Percentiles rank a stretch among this genome's conserved stretches.
Evolutionary conservation across 37 sponge, comb jelly and placozoan genomes (phyloP).

Genomic region (Beroe forskalii): DNA sequence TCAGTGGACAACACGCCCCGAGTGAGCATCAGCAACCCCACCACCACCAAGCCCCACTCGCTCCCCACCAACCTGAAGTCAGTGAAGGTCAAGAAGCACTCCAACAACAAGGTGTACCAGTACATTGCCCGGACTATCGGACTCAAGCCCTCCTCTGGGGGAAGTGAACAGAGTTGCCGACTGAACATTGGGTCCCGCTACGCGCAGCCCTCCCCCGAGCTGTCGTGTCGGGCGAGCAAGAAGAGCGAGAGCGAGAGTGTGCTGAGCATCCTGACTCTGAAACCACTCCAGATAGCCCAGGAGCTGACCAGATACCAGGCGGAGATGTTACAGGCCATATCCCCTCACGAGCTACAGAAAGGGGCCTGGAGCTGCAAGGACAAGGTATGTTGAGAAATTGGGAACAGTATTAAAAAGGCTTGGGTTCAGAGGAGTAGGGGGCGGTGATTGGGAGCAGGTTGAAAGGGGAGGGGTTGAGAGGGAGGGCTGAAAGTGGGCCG

Average conservation of each 20-base stretch:
- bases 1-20: background rate
- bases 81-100: background rate
- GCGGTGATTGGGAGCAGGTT: too few relatives aligned
- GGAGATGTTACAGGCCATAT: constrained; percentile 14
- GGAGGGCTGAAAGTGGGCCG: background rate
- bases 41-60: constrained; percentile 3
- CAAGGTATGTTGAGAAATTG: background rate
- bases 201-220: constrained; percentile 11
- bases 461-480: background rate
- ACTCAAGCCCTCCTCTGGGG: background rate
- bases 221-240: background rate
- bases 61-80: constrained; percentile 40
- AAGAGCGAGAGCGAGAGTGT: background rate
- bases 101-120: constrained; percentile 34
- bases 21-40: background rate
- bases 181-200: constrained; percentile 17
- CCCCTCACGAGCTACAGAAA: background rate
- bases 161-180: background rate
- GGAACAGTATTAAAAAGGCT: too few relatives aligned
- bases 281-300: constrained; percentile 30
- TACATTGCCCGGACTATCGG: background rate
- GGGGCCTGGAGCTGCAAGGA: constrained; percentile 16
- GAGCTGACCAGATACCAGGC: constrained; percentile 35
- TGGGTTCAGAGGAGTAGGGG: too few relatives aligned
- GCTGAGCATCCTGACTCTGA: constrained; percentile 27